Percentiles rank a stretch among this genome's conserved stretches.
phyloP scores from a whole-genome alignment of 1,140 invertebrate species.

The Holotrichia oblita region DNA sequence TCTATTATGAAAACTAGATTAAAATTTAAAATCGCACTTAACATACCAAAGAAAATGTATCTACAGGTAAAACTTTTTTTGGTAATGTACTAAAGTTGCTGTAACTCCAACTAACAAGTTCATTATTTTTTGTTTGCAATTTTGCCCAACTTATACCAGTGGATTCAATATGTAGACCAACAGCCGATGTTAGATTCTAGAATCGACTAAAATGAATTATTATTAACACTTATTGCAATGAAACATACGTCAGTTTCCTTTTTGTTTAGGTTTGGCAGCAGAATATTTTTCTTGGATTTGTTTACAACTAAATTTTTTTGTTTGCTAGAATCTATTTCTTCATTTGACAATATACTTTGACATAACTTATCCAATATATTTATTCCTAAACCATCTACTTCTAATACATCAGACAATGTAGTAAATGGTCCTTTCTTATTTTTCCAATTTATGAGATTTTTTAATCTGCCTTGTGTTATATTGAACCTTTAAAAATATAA shows the following conservation, averaged over 20 bases:
- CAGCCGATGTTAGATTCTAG: conserved; percentile 26
- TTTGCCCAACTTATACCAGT: conserved; percentile 42
- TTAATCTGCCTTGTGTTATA: conserved; percentile 18
- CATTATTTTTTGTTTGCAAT: background rate
- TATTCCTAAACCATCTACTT: conserved; percentile 40
- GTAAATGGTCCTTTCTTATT: conserved; percentile 38
- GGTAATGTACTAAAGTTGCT: conserved; percentile 24
- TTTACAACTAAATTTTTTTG: background rate
- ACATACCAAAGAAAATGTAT: conserved; percentile 39
- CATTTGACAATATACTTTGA: conserved; percentile 34
- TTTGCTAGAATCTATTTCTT: background rate
- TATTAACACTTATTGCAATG: background rate
- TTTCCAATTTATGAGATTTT: conserved; percentile 32
- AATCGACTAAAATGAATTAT: background rate
- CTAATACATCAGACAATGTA: conserved; percentile 39
- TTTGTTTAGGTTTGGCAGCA: background rate
- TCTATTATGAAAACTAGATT: too few relatives aligned
- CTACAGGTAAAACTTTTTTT: conserved; percentile 39
- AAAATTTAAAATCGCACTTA: too few relatives aligned
- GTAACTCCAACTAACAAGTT: conserved; percentile 36
- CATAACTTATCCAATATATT: conserved; percentile 40
- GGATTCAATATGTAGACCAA: conserved; percentile 40
- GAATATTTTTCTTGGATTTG: background rate
- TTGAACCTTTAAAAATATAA: conserved; percentile 37
- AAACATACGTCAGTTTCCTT: background rate